Evolutionary conservation across 2,888 invertebrate species (phyloP).

Genomic region (Ganaspis brasiliensis): DNA sequence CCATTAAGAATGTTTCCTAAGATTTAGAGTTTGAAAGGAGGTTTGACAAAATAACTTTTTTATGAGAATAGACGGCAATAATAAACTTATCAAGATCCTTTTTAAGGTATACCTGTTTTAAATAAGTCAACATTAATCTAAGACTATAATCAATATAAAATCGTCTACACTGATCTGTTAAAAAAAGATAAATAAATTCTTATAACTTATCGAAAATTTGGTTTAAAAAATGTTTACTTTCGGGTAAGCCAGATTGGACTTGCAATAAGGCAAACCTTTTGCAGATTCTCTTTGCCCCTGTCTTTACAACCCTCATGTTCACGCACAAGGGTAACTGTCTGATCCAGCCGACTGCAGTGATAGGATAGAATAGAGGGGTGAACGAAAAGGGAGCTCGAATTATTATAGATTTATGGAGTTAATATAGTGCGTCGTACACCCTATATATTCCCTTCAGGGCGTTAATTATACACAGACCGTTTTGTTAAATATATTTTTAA

Average conservation of each 20-base stretch:
- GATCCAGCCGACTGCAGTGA: slow-evolving; percentile 43
- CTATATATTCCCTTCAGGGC: slow-evolving; percentile 19
- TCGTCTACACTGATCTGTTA: no score
- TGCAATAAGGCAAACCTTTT: slow-evolving; percentile 34
- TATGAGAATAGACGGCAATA: no score
- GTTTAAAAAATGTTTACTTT: slow-evolving; percentile 22
- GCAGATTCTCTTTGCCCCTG: slow-evolving; percentile 39
- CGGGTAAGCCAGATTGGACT: background rate
- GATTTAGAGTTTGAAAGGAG: no score
- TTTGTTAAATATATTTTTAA: background rate
- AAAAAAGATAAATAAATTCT: background rate
- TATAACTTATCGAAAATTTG: background rate
- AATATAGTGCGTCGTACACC: slow-evolving; percentile 25
- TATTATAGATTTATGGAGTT: slow-evolving; percentile 44
- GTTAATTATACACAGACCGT: slow-evolving; percentile 31
- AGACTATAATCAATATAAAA: no score
- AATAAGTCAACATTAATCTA: no score
- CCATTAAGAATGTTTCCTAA: no score
- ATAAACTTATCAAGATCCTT: no score
- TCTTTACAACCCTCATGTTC: slow-evolving; percentile 40
- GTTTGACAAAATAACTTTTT: no score
- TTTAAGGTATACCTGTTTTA: no score
- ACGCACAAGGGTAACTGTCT: slow-evolving; percentile 44
- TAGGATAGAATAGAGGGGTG: slow-evolving; percentile 42
- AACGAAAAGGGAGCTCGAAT: slow-evolving; percentile 39